Base-by-base conservation (phyloP, 2,888 invertebrate species). In the Smittia sp. region DNA sequence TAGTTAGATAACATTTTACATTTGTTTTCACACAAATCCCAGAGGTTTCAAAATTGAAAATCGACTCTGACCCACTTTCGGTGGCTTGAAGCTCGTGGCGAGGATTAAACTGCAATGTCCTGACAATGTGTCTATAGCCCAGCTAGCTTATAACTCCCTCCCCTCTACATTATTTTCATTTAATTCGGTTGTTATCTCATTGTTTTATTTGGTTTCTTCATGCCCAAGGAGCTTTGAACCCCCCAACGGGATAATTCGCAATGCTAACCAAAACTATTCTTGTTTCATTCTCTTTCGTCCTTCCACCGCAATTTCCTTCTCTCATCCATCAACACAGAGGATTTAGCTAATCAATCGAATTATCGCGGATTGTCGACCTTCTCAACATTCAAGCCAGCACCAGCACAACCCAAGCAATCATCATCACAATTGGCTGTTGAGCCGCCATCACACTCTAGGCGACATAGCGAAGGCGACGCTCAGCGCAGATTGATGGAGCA, bases 401-500 rank as follows among this genome's bases (percentile, higher is more conserved):
- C 41, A 13, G 20, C 38, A 15, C 58, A 66, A 62, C 20, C 38
- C 74, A 27, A 75, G 39, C 18, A 65, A 46, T 25, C 74, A 58
- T 63, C 52, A 74, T 18, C 63, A 58, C 24, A 32, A 27, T 38
- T 69, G 63, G 9, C 69, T 20, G 77, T 79, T 69, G 76, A 76
- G 27, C 78, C 79, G 24, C 78, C 79, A 73, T 74, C 76, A 52
- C 77, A 83, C 76, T 82, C 85, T 75, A 84, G 89, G 15, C 85
- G 89, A 67, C 85, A 86, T 76, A 89, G 88, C 79, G 89, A 89
- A 79, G 88, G 89, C 75, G 88, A 86, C 80, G 87, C 81, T 24
- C 80, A 81, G 74, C 78, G 76, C 65, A 38, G 39, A 39, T 70
- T 69, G 4, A 41, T 54, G 22, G 69, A 54, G 32, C 52, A 69